Evolutionary conservation across 37 sponge, comb jelly and placozoan genomes (phyloP).

Genomic region (Corticium candelabrum): DNA sequence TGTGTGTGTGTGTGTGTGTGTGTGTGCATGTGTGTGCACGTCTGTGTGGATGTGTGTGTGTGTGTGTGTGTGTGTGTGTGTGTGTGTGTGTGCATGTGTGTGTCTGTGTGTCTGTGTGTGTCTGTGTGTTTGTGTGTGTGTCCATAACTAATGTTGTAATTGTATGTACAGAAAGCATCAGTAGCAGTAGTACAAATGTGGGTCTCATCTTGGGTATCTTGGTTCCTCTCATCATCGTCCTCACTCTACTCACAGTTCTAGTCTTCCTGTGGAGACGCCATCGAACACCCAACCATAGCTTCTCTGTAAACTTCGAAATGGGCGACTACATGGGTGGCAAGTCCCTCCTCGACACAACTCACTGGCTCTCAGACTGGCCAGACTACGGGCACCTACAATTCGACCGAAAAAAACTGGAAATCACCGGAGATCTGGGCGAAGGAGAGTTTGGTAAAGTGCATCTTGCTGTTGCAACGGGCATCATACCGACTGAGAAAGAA

Average conservation of each 20-base stretch:
- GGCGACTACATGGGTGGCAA: not conserved
- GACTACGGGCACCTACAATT: not conserved
- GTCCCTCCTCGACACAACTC: not conserved
- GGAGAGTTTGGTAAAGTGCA: not conserved
- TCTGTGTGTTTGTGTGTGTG: no score
- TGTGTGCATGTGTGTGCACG: no score
- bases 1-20: no score
- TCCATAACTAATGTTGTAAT: no score
- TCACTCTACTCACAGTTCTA: not conserved
- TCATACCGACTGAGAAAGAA: not conserved
- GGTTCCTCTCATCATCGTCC: not conserved
- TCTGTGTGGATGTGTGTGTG: no score
- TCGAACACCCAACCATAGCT: not conserved
- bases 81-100: no score
- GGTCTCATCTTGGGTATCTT: not conserved
- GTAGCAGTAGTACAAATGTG: not conserved
- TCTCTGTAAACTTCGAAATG: not conserved
- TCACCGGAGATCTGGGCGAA: not conserved
- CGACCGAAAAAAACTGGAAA: not conserved
- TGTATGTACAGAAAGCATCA: no score
- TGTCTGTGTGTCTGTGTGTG: no score
- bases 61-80: no score
- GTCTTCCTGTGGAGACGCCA: not conserved
- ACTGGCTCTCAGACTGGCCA: not conserved
- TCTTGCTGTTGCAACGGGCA: not conserved